phyloP scores from a whole-genome alignment of 2,888 invertebrate species.

The Caenorhabditis sp. region DNA sequence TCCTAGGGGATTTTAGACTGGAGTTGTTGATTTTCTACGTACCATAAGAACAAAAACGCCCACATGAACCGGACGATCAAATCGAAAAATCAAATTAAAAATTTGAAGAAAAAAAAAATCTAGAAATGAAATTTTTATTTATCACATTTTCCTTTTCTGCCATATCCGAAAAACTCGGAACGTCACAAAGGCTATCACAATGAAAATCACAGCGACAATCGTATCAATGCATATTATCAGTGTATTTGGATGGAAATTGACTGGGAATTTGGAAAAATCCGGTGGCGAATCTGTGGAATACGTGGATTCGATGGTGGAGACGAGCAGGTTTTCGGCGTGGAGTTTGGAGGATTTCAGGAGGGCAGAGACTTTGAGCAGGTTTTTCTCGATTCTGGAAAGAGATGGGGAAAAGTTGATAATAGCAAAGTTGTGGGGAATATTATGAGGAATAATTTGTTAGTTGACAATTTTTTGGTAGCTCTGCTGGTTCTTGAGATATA shows the following conservation, averaged over 20 bases:
- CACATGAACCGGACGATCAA: constrained; percentile 26
- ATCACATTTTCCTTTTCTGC: no score
- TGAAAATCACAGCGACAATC: not conserved
- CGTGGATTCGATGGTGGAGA: constrained; percentile 45
- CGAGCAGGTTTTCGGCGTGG: constrained; percentile 31
- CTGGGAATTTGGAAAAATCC: constrained; percentile 45
- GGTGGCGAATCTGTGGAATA: constrained; percentile 41
- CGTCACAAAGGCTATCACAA: constrained; percentile 3
- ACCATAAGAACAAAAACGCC: constrained; percentile 57
- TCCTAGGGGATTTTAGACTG: no score
- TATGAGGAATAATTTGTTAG: not conserved
- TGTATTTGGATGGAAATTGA: constrained; percentile 45
- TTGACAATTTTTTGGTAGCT: not conserved
- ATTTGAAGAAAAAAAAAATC: no score
- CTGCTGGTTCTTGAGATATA: not conserved
- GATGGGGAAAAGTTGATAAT: not conserved
- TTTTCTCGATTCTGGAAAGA: constrained; percentile 33
- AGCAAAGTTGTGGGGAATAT: not conserved
- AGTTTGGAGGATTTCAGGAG: constrained; percentile 34
- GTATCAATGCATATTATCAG: constrained; percentile 19
- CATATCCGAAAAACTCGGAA: not conserved
- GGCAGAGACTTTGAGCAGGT: constrained; percentile 31
- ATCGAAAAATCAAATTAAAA: not conserved
- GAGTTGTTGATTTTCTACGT: no score
- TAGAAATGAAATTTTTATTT: no score